Base-by-base conservation (phyloP, 2,797 vertebrate species). In the Hippocampus kuda region DNA sequence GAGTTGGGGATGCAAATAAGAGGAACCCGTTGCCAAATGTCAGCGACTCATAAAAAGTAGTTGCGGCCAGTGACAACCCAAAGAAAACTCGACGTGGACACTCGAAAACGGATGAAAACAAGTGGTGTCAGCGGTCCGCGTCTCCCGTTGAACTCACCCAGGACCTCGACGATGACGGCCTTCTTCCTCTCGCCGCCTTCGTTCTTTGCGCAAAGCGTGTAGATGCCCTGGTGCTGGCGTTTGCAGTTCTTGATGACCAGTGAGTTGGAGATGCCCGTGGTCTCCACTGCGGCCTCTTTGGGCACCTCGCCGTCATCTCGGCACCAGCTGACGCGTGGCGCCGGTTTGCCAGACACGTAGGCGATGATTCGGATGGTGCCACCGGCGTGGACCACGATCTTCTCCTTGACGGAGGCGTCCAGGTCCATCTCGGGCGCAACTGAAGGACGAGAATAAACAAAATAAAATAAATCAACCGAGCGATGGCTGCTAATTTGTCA, bases 351-450 rank as follows among this genome's bases (percentile, higher is more conserved):
- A 7, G 97, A 99, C 49, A 99, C 93, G 22, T 99, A 99, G 27
- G 97, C 97, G 22, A 99, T 94, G 75, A 99, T 97, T 46, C 97
- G 92, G 81, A 99, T 98, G 74, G 97, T 95, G 18, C 83, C 96
- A 22, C 97, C 97, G 22, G 97, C 97, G 42, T 99, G 97, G 74
- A 99, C 94, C 68, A 98, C 94, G 66, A 99, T 98, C 89, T 93
- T 96, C 79, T 99, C 97, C 81, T 94, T 95, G 76, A 99, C 94
- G 0, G 92, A 93, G 69, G 97, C 95, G 68, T 99, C 97, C 73
- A 99, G 89, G 78, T 95, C 93, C 86, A 99, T 93, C 83, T 98
- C 97, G 79, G 97, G 97, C 78, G 89, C 73, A 86, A 97, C 97
- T 99, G 68, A 27, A 59, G 0, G 1, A 67, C 20, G 67, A 24